A percentile compares a stretch with the other conserved stretches of the same genome.
These are phyloP conservation scores for Folsomia candida DNA, from an alignment of 2,888 invertebrate species.

Conservation along the genomic window DNA sequence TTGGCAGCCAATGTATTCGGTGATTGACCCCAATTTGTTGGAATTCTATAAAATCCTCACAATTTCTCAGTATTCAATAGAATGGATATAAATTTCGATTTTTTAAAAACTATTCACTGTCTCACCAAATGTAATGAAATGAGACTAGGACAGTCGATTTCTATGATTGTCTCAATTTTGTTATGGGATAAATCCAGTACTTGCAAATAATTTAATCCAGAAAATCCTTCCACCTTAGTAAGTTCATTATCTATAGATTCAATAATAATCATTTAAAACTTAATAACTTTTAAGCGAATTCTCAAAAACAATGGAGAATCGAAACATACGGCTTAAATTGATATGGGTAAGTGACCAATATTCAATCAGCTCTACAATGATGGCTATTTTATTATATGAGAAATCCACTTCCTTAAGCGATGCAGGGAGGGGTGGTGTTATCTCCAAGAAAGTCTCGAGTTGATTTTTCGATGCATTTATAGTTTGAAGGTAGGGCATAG, in stretches of 20 bases:
- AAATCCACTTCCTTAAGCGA: constrained; percentile 27
- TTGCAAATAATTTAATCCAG: constrained; percentile 17
- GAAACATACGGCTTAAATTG: constrained; percentile 31
- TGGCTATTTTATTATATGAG: constrained; percentile 28
- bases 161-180: constrained; percentile 10
- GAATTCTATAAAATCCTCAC: constrained; percentile 12
- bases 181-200: constrained; percentile 27
- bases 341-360: constrained; percentile 33
- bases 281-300: no score
- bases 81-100: background rate
- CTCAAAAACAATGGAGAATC: background rate
- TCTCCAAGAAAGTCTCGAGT: constrained; percentile 28
- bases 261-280: background rate
- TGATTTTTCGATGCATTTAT: constrained; percentile 34
- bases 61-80: background rate
- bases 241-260: constrained; percentile 21
- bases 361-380: constrained; percentile 15
- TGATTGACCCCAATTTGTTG: constrained; percentile 6
- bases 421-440: constrained; percentile 16
- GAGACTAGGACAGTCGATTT: constrained; percentile 21
- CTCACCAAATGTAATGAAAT: constrained; percentile 22
- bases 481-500: constrained; percentile 22
- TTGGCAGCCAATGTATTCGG: constrained; percentile 2
- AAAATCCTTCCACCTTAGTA: constrained; percentile 13
- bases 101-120: background rate